Evolutionary conservation across 2,888 invertebrate species (phyloP), one percentile per base, ranked within the genome.

Genomic region (Agrochola lychnidis): DNA sequence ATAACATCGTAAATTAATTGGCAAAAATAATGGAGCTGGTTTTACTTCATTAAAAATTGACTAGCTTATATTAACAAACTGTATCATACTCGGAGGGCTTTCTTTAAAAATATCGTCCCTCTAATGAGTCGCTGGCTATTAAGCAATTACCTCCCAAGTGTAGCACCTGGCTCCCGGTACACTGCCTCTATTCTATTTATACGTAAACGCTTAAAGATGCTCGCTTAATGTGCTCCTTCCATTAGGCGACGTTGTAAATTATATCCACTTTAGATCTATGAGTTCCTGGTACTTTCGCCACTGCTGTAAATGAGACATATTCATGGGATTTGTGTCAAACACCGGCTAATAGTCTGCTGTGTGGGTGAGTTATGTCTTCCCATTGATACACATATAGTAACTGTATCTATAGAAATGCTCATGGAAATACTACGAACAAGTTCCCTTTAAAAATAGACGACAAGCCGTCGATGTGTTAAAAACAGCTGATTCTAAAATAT

Each of bases 231-330:
- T 91, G 91, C 92, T 90, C 90, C 94, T 94, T 96, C 96, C 96
- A 96, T 96, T 96, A 96, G 94, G 89, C 88, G 89, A 89, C 86
- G 92, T 91, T 90, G 94, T 96, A 96, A 96, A 96, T 96, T 95
- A 94, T 93, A 94, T 91, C 92, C 94, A 94, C 92, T 93, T 94
- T 92, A 90, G 89, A 90, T 89, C 86, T 93, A 91, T 93, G 91
- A 87, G 73, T 88, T 89, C 93, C 94, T 94, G 92, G 93, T 94
- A 93, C 91, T 91, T 89, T 83, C 81, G 89, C 90, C 86, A 89
- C 88, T 90, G 85, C 70, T 85, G 76, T 81, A 83, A 83, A 83
- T 82, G 80, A 81, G 81, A 86, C 82, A 83, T 88, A 79, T 84
- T 88, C 83, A 83, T 78, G 73, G 77, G 82, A 85, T 86, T 78